Conservation (phyloP, 1,140 invertebrate genomes). For the Anoplophora glabripennis region DNA sequence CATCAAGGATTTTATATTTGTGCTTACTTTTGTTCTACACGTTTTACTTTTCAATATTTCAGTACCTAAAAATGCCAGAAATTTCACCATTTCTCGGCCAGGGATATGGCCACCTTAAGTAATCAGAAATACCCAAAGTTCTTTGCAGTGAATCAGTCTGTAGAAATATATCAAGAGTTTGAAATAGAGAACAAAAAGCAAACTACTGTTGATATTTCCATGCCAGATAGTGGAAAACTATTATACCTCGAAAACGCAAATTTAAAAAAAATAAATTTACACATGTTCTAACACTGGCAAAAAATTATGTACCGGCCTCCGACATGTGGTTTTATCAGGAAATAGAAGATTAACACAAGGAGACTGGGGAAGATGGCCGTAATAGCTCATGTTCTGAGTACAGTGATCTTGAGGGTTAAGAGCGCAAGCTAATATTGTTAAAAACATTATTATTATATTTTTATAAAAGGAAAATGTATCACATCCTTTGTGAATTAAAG, state of each 20-base stretch:
- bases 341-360: constrained; percentile 2
- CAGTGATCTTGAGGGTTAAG: too few relatives aligned
- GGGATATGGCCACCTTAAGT: too few relatives aligned
- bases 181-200: constrained; percentile 9
- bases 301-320: constrained; percentile 11
- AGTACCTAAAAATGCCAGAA: too few relatives aligned
- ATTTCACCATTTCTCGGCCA: too few relatives aligned
- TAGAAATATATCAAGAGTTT: neutral
- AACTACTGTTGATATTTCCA: neutral
- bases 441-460: too few relatives aligned
- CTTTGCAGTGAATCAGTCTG: constrained; percentile 3
- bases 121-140: constrained; percentile 6
- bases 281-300: constrained; percentile 10
- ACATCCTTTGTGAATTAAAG: too few relatives aligned
- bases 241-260: constrained; percentile 5
- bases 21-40: too few relatives aligned
- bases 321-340: constrained; percentile 14
- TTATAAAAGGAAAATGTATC: too few relatives aligned
- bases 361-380: neutral
- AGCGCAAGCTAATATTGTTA: too few relatives aligned
- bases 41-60: too few relatives aligned
- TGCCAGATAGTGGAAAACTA: constrained; percentile 14
- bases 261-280: constrained; percentile 13
- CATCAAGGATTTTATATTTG: too few relatives aligned
- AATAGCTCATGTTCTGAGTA: too few relatives aligned